These are phyloP conservation scores for Polypedilum pembai DNA, from an alignment of 1,140 invertebrate genomes.

Conservation along the genomic window DNA sequence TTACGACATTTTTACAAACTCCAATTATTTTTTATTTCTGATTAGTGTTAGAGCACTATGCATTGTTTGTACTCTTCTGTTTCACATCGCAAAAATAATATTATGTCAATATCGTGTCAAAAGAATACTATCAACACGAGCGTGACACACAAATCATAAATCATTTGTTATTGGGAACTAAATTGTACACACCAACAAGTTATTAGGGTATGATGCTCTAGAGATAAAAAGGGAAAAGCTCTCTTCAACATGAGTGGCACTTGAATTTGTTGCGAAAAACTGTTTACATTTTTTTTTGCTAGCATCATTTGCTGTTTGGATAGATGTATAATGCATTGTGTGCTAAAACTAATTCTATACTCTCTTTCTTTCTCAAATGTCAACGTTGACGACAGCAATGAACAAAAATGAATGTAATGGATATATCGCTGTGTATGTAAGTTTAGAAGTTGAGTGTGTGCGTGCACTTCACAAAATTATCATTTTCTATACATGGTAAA, in stretches of 20 bases:
- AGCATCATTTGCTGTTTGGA: background rate
- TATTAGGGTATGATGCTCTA: background rate
- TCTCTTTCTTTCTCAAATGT: background rate
- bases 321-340: background rate
- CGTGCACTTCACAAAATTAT: no score
- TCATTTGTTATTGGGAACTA: background rate
- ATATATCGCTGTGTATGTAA: background rate
- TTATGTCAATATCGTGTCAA: slow-evolving; percentile 9
- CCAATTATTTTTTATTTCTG: no score
- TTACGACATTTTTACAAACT: no score
- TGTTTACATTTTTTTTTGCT: background rate
- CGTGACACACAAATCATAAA: background rate
- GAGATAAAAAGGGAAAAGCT: background rate
- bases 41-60: no score
- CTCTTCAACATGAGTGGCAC: background rate
- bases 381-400: background rate
- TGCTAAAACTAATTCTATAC: background rate
- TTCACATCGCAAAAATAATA: background rate
- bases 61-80: background rate
- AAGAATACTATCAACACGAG: background rate
- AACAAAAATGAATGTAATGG: slow-evolving; percentile 1
- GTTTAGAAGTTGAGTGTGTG: no score
- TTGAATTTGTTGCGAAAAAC: background rate
- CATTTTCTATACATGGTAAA: no score
- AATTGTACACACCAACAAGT: background rate